Conservation (phyloP, 2,113 vertebrate genomes). For the Chloebia gouldiae region DNA sequence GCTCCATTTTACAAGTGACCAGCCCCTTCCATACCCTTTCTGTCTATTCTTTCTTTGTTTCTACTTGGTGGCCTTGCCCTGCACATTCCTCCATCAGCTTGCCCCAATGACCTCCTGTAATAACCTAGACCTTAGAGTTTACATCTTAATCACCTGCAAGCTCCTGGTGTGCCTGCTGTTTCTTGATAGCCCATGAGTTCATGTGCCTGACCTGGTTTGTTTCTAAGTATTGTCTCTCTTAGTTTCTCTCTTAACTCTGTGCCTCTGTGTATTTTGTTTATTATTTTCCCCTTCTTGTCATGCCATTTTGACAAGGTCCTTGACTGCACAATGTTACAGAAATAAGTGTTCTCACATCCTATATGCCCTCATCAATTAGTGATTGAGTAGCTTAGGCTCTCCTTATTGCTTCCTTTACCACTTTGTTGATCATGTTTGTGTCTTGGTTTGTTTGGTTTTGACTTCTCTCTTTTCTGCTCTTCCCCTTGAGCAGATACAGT, state of each 20-base stretch:
- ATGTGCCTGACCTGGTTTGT: background rate
- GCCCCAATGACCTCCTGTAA: rapidly evolving
- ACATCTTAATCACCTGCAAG: background rate
- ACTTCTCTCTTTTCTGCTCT: background rate
- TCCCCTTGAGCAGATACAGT: background rate
- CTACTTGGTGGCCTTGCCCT: background rate
- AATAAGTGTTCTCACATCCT: background rate
- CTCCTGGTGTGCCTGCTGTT: background rate
- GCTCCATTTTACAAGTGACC: background rate
- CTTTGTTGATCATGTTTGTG: background rate
- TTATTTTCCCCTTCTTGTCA: background rate
- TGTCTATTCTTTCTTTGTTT: background rate
- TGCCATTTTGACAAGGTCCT: background rate
- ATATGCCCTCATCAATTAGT: background rate
- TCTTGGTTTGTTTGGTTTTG: background rate
- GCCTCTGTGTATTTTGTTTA: background rate
- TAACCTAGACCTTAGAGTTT: background rate
- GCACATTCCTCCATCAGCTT: background rate
- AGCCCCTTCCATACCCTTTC: background rate
- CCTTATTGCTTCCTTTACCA: background rate
- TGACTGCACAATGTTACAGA: background rate
- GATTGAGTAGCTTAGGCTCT: background rate
- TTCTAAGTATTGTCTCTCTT: background rate
- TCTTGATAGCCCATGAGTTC: background rate
- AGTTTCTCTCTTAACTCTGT: background rate